phyloP scores from a whole-genome alignment of 2,797 vertebrate species.

The Pangasius sanitwongsei region DNA sequence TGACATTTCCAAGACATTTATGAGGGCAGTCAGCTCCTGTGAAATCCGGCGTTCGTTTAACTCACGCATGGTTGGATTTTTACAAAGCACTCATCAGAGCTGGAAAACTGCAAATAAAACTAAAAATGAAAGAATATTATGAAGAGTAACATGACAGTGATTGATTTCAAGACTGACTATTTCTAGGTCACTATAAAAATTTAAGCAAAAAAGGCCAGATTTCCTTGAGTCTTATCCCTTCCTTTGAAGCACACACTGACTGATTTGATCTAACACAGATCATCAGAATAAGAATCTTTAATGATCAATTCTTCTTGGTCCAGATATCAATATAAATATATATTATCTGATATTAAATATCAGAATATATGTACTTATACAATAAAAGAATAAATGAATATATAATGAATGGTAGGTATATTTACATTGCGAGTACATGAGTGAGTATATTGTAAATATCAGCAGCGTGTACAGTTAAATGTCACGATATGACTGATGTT shows the following conservation, averaged over 20 bases:
- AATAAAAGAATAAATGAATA: not conserved
- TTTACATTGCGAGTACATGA: not conserved
- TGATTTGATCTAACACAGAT: not conserved
- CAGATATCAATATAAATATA: not conserved
- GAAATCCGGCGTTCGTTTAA: not conserved
- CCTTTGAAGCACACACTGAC: not conserved
- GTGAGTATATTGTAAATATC: not conserved
- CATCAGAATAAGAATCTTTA: not conserved
- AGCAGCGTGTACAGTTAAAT: not conserved
- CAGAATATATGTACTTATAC: not conserved
- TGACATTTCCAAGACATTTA: constrained; percentile 50
- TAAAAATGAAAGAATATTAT: not conserved
- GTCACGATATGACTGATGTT: not conserved
- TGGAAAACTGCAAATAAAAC: not conserved
- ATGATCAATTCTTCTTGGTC: not conserved
- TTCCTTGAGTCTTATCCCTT: not conserved
- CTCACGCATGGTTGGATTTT: not conserved
- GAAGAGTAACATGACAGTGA: not conserved
- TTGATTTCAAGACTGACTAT: not conserved
- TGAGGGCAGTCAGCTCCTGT: constrained; percentile 8
- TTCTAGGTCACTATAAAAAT: not conserved
- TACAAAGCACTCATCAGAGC: not conserved
- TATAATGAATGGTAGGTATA: not conserved
- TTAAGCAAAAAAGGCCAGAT: not conserved
- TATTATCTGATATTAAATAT: too few relatives aligned